Base-by-base conservation (phyloP, 2,797 vertebrate species). In the Gadopsis bispinosus region DNA sequence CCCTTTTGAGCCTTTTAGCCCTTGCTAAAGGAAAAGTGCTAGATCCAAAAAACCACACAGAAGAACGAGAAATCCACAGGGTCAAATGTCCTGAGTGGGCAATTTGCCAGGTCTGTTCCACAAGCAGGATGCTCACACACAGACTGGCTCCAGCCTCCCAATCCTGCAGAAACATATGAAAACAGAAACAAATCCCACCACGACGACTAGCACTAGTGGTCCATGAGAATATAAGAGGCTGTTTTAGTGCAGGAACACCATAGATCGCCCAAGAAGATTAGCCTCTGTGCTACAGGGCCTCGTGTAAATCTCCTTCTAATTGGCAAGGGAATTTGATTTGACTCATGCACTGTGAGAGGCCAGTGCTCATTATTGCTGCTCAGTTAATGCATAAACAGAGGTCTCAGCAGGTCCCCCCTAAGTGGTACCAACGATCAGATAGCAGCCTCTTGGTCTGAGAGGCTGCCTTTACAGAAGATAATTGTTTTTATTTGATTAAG, bases 1-100 rank as follows among this genome's bases (percentile, higher is more conserved):
- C 95, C 95, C 95, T 96, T 97, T 96, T 91, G 87, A 93, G 93
- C 92, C 87, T 88, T 96, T 97, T 96, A 96, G 95, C 94, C 92
- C 94, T 94, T 88, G 94, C 95, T 96, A 94, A 93, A 95, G 94
- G 92, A 93, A 94, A 96, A 95, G 93, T 90, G 91, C 60, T 71
- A 94, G 95, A 86, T 83, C 82, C 74, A 83, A 90, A 88, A 92
- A 93, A 95, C 94, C 95, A 96, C 95, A 96, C 91, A 92, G 94
- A 88, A 90, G 87, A 93, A 90, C 79, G 39, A 94, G 91, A 94
- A 92, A 87, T 92, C 91, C 91, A 88, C 89, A 88, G 92, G 93
- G 94, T 95, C 92, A 95, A 92, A 96, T 94, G 94, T 95, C 95
- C 93, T 89, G 82, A 92, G 88, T 91, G 92, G 95, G 94, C 90